Evolutionary conservation across 2,888 invertebrate species (phyloP).

Genomic region (Clitarchus hookeri): DNA sequence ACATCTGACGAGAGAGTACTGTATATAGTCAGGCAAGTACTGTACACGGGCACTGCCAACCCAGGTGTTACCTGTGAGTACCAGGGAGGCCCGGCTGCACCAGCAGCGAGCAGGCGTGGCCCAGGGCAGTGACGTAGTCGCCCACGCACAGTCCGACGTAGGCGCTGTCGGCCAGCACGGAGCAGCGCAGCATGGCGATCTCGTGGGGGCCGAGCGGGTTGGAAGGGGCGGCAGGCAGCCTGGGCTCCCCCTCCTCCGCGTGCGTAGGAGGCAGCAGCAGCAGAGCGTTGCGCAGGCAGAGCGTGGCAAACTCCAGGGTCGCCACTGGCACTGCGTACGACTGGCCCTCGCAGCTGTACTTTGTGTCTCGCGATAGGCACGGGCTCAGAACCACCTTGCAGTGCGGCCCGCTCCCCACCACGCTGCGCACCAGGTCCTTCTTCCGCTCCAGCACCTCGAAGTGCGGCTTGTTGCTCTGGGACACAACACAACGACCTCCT

Average conservation of each 20-base stretch:
- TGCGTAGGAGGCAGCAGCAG: constrained; percentile 55
- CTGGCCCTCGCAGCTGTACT: constrained; percentile 63
- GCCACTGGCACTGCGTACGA: constrained; percentile 86
- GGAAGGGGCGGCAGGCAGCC: constrained; percentile 60
- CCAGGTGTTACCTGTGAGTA: constrained; percentile 64
- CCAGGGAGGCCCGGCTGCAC: constrained; percentile 72
- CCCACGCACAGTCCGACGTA: constrained; percentile 85
- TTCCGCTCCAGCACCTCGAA: constrained; percentile 63
- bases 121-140: constrained; percentile 78
- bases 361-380: constrained; percentile 55
- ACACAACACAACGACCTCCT: background rate
- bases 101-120: constrained; percentile 76
- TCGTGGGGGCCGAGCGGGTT: constrained; percentile 65
- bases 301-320: constrained; percentile 85
- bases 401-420: constrained; percentile 63
- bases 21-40: no score
- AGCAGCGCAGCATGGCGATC: constrained; percentile 54
- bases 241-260: constrained; percentile 30
- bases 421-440: constrained; percentile 63
- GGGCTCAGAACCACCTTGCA: constrained; percentile 66
- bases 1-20: no score
- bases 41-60: no score
- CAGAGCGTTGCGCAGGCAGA: constrained; percentile 86
- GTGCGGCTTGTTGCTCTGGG: constrained; percentile 65
- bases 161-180: constrained; percentile 76